Percentiles rank a stretch among this genome's conserved stretches.
Conservation (phyloP, 30 jellyfish, hydroid and myxozoan species). For the Nemopilema nomurai region DNA sequence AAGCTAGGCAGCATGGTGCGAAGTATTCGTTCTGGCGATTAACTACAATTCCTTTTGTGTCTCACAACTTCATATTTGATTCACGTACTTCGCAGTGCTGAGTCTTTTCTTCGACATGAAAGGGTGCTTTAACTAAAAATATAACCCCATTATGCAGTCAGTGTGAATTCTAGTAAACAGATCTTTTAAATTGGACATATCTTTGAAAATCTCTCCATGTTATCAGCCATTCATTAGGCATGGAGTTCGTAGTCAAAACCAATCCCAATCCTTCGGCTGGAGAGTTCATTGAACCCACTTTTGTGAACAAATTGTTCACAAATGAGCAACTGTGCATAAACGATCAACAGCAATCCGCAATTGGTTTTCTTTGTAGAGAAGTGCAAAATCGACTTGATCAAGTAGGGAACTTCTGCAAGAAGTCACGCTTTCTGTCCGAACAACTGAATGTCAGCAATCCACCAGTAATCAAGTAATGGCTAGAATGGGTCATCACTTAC, state of each 20-base stretch:
- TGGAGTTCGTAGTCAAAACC: not conserved
- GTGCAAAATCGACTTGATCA: too few species aligned
- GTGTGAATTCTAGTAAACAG: not conserved
- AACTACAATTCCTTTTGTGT: not conserved
- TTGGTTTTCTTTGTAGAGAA: too few species aligned
- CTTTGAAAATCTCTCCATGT: not conserved
- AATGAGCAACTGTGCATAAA: not conserved
- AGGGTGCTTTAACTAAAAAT: not conserved
- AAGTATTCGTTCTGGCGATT: too few species aligned
- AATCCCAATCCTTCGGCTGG: too few species aligned
- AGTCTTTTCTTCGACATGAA: not conserved
- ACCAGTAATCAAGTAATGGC: too few species aligned
- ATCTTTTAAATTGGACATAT: not conserved
- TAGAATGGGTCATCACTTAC: not conserved
- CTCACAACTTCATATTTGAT: not conserved
- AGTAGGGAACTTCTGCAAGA: too few species aligned
- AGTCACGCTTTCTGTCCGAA: too few species aligned
- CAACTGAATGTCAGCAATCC: too few species aligned
- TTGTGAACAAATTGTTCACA: too few species aligned
- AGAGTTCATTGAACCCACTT: too few species aligned
- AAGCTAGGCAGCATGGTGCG: too few species aligned
- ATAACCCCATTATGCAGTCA: not conserved
- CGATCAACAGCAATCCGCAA: too few species aligned
- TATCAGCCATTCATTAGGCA: not conserved
- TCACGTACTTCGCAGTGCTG: not conserved